These are phyloP conservation scores for Portunus trituberculatus DNA, from an alignment of 1,140 invertebrate species.

Conservation along the genomic window DNA sequence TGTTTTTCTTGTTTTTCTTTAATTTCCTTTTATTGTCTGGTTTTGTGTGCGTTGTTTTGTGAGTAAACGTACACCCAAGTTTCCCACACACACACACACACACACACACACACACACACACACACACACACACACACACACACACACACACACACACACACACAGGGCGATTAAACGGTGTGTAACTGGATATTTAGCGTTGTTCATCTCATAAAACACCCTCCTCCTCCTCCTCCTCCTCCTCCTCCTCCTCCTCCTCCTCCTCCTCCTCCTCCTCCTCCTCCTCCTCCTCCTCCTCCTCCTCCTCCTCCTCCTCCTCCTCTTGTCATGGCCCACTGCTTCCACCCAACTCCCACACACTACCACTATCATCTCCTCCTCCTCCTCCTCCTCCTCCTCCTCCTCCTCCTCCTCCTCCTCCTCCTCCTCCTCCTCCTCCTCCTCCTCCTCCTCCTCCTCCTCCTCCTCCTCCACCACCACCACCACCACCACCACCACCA, in stretches of 20 bases:
- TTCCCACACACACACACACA: neutral
- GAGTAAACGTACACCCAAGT: neutral
- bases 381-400: slow-evolving; percentile 25
- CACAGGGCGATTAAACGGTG: too few relatives aligned
- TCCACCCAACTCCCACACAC: neutral
- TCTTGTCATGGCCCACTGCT: neutral
- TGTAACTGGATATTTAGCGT: too few relatives aligned
- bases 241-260: slow-evolving; percentile 28
- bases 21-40: neutral
- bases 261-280: slow-evolving; percentile 16
- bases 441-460: neutral
- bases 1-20: neutral
- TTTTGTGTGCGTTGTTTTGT: neutral
- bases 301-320: neutral
- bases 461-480: too few relatives aligned
- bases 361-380: neutral
- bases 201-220: too few relatives aligned
- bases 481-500: too few relatives aligned
- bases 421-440: slow-evolving; percentile 30
- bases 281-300: slow-evolving; percentile 16
- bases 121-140: too few relatives aligned
- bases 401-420: slow-evolving; percentile 31
- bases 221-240: slow-evolving; percentile 26
- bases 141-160: too few relatives aligned
- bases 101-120: neutral